phyloP scores from a whole-genome alignment of 1,140 invertebrate genomes.

The Sitophilus oryzae region DNA sequence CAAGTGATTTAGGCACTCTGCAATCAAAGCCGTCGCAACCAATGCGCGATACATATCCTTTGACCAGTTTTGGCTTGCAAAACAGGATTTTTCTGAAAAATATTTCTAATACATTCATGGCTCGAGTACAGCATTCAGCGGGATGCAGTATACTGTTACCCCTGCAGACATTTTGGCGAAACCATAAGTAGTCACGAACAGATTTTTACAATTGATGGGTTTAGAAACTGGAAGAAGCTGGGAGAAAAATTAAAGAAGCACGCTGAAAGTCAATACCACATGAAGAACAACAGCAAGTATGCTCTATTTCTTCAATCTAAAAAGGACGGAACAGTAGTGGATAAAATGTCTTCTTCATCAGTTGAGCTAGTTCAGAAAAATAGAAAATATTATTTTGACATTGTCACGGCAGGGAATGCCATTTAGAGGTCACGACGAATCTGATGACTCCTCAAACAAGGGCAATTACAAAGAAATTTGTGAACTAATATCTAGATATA shows the following conservation, averaged over 20 bases:
- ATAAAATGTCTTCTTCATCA: too few species aligned
- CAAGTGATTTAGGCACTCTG: neutral
- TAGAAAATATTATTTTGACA: neutral
- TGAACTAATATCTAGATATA: neutral
- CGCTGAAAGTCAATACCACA: neutral
- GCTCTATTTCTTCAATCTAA: too few species aligned
- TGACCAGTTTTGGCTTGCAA: neutral
- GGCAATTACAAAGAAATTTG: constrained; percentile 2
- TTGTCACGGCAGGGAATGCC: neutral
- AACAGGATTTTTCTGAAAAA: neutral
- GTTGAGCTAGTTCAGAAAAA: too few species aligned
- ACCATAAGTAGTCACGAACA: neutral
- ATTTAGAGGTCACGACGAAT: constrained; percentile 2
- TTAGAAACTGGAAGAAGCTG: neutral
- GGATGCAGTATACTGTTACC: neutral
- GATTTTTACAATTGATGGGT: neutral
- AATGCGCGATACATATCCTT: neutral
- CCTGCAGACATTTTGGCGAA: neutral
- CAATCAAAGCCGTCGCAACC: neutral
- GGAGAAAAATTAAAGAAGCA: neutral
- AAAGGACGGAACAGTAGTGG: too few species aligned
- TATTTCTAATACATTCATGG: neutral
- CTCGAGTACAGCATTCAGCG: neutral
- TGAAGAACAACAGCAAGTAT: too few species aligned
- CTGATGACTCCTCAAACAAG: neutral